phyloP scores from a whole-genome alignment of 1,140 invertebrate species.

The Batillaria attramentaria region DNA sequence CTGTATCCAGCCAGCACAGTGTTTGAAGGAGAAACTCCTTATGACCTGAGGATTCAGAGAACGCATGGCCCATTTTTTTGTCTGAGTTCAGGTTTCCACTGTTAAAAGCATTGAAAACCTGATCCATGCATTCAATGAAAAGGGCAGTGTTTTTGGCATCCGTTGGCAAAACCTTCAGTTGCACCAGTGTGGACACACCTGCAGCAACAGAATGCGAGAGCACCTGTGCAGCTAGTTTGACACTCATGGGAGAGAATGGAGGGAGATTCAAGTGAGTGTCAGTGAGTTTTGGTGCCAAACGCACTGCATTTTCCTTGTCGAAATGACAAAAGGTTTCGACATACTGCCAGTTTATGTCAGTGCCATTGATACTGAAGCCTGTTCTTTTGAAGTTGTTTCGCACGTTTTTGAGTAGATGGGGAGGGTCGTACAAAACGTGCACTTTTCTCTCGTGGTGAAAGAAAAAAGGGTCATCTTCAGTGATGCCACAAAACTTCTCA shows the following conservation, averaged over 20 bases:
- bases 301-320: not conserved
- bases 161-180: not conserved
- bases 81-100: not conserved
- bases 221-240: not conserved
- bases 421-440: not conserved
- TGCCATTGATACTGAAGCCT: too few species aligned
- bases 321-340: not conserved
- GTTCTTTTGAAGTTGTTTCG: too few species aligned
- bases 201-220: conserved; percentile 1
- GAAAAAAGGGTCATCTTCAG: not conserved
- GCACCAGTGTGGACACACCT: not conserved
- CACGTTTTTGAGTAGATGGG: conserved; percentile 11
- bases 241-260: not conserved
- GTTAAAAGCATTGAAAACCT: conserved; percentile 13
- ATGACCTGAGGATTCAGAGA: not conserved
- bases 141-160: not conserved
- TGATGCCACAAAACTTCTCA: not conserved
- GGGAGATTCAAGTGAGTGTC: not conserved
- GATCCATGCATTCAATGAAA: not conserved
- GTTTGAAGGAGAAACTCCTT: not conserved
- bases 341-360: not conserved
- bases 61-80: not conserved
- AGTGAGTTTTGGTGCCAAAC: conserved; percentile 10
- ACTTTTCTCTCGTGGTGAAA: not conserved
- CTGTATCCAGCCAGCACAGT: not conserved